A percentile compares a stretch with the other conserved stretches of the same genome.
Conservation (phyloP, 30 jellyfish, hydroid and myxozoan species). For the Mastigias papua region DNA sequence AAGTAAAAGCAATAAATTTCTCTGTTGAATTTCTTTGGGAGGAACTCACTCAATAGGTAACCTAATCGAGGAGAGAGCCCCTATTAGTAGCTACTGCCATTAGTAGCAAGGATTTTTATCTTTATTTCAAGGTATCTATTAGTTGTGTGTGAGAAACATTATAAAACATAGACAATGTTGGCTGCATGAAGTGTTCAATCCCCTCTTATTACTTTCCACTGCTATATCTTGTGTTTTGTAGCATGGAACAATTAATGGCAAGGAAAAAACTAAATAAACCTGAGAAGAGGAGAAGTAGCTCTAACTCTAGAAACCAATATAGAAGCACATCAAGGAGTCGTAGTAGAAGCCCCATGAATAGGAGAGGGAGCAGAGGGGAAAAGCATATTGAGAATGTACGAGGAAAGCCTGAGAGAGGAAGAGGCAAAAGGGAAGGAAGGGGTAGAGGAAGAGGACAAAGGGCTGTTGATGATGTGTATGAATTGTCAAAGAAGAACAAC, state of each 20-base stretch:
- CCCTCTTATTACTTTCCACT: too few species aligned
- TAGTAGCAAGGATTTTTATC: too few species aligned
- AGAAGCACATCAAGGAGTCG: conserved; percentile 24
- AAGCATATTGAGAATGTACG: conserved; percentile 10
- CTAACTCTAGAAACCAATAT: neutral
- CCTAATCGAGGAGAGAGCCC: too few species aligned
- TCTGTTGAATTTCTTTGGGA: too few species aligned
- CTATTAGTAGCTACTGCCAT: too few species aligned
- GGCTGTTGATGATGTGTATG: conserved; percentile 10
- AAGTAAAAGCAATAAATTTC: too few species aligned
- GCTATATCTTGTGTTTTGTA: neutral
- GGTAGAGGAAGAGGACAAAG: conserved; percentile 55
- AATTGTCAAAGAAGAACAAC: conserved; percentile 35
- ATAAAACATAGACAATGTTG: too few species aligned
- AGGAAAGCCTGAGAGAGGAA: conserved; percentile 61
- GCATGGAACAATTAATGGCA: neutral
- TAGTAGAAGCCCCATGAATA: conserved; percentile 40
- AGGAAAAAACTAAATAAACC: conserved; percentile 5
- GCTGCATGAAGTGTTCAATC: too few species aligned
- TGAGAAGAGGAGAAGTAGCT: conserved; percentile 14
- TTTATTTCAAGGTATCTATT: too few species aligned
- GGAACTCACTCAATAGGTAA: too few species aligned
- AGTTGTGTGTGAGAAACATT: too few species aligned
- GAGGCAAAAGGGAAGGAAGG: conserved; percentile 44
- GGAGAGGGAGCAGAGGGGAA: conserved; percentile 17